phyloP scores from a whole-genome alignment of 2,888 invertebrate species.

The Chymomyza procnemis region DNA sequence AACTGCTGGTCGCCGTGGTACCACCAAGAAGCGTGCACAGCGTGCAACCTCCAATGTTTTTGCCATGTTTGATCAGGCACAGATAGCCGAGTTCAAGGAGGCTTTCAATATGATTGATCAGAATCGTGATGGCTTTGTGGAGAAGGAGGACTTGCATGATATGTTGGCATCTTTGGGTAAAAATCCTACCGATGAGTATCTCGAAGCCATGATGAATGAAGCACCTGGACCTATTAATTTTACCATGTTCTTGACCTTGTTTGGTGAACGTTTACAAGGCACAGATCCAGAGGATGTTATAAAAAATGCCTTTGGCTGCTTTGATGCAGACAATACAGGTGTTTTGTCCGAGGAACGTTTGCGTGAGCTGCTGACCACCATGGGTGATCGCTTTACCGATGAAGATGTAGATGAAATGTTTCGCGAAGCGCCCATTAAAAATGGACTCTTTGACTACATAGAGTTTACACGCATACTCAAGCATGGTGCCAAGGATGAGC shows the following conservation, averaged over 20 bases:
- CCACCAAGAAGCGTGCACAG: constrained; percentile 98
- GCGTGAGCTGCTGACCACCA: constrained; percentile 95
- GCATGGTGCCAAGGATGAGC: constrained; percentile 99
- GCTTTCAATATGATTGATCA: constrained; percentile 99
- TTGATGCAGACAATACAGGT: constrained; percentile 97
- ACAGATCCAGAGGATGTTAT: constrained; percentile 99
- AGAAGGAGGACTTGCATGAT: constrained; percentile 98
- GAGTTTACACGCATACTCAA: constrained; percentile 99
- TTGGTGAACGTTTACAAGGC: constrained; percentile 98
- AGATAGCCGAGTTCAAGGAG: constrained; percentile 99
- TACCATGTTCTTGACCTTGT: constrained; percentile 99
- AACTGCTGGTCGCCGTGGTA: constrained; percentile 95
- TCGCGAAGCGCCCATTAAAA: constrained; percentile 97
- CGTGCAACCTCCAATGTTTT: constrained; percentile 99
- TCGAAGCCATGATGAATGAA: constrained; percentile 99
- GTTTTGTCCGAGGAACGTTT: constrained; percentile 95
- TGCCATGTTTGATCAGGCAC: constrained; percentile 99
- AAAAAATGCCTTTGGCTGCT: constrained; percentile 99
- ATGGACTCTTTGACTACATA: constrained; percentile 95
- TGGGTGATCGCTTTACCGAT: constrained; percentile 97
- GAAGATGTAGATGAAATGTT: constrained; percentile 98
- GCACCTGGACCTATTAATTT: constrained; percentile 99
- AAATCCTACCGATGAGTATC: constrained; percentile 95
- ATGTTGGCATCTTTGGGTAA: constrained; percentile 99
- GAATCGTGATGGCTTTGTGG: constrained; percentile 98